Percentiles rank a stretch among this genome's conserved stretches.
These are phyloP conservation scores for Morone chrysops DNA, from an alignment of 2,113 vertebrate species.

Conservation along the genomic window DNA sequence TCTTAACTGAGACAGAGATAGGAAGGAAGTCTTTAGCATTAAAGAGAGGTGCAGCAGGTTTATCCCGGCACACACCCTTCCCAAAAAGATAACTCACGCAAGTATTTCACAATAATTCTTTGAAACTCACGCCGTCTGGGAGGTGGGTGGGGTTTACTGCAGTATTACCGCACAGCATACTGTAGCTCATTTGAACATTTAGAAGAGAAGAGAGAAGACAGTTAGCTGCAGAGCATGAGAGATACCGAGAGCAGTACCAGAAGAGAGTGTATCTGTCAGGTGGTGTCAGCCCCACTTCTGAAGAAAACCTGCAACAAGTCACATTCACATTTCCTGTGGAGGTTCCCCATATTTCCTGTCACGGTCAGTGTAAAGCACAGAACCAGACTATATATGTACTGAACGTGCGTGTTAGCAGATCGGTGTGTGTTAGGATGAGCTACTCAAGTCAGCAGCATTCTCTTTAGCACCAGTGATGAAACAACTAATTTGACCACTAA, in stretches of 20 bases:
- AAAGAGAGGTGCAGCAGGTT: conserved; percentile 13
- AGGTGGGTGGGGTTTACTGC: neutral
- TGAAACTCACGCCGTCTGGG: neutral
- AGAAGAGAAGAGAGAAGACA: neutral
- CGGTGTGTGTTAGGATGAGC: neutral
- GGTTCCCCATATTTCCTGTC: conserved; percentile 67
- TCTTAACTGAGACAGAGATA: conserved; percentile 15
- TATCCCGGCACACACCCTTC: neutral
- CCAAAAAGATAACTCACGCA: neutral
- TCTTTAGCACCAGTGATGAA: neutral
- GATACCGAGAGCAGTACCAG: conserved; percentile 17
- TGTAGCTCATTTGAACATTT: neutral
- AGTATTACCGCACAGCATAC: neutral
- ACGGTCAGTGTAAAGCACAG: conserved; percentile 34
- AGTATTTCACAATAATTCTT: conserved; percentile 1
- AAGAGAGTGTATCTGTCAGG: neutral
- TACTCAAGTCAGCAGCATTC: neutral
- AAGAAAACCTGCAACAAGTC: conserved; percentile 51
- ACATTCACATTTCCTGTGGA: conserved; percentile 67
- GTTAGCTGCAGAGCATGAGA: neutral
- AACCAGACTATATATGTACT: neutral
- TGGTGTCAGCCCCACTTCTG: conserved; percentile 41
- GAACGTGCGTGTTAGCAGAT: neutral
- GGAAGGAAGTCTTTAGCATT: conserved; percentile 31
- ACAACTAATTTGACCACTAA: conserved; percentile 5